Conservation (phyloP, 2,888 invertebrate species). For the Diplazon laetatorius region DNA sequence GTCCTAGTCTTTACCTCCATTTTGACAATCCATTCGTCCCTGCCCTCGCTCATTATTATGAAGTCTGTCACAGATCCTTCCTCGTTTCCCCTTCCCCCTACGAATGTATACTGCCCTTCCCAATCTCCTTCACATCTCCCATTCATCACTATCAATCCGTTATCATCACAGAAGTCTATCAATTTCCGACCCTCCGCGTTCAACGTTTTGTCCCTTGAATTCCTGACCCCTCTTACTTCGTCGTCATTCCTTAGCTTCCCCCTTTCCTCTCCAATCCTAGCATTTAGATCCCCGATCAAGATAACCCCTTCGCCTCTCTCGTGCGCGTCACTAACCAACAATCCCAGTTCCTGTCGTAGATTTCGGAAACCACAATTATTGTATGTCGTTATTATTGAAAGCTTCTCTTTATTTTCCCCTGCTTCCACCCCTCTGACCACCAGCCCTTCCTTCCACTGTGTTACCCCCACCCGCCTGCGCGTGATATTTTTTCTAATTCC, state of each 20-base stretch:
- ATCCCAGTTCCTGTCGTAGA: slow-evolving; percentile 3
- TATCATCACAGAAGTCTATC: slow-evolving; percentile 4
- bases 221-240: background rate
- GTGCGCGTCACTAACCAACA: background rate
- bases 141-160: slow-evolving; percentile 22
- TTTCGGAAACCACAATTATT: slow-evolving; percentile 44
- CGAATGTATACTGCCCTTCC: slow-evolving; percentile 9
- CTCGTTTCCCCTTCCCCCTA: slow-evolving; percentile 23
- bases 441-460: slow-evolving; percentile 38
- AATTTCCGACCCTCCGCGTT: slow-evolving; percentile 32
- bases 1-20: slow-evolving; percentile 19
- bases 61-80: slow-evolving; percentile 35
- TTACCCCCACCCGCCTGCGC: background rate
- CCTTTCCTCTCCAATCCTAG: slow-evolving; percentile 20
- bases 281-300: slow-evolving; percentile 46
- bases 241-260: slow-evolving; percentile 5
- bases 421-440: slow-evolving; percentile 23
- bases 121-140: slow-evolving; percentile 22
- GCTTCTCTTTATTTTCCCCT: background rate
- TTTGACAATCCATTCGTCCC: background rate
- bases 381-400: slow-evolving; percentile 29
- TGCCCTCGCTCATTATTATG: slow-evolving; percentile 13
- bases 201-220: slow-evolving; percentile 29
- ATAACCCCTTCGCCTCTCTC: slow-evolving; percentile 21
- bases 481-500: slow-evolving; percentile 31